Base-by-base conservation (phyloP, 1,140 invertebrate species). In the Teleogryllus occipitalis region DNA sequence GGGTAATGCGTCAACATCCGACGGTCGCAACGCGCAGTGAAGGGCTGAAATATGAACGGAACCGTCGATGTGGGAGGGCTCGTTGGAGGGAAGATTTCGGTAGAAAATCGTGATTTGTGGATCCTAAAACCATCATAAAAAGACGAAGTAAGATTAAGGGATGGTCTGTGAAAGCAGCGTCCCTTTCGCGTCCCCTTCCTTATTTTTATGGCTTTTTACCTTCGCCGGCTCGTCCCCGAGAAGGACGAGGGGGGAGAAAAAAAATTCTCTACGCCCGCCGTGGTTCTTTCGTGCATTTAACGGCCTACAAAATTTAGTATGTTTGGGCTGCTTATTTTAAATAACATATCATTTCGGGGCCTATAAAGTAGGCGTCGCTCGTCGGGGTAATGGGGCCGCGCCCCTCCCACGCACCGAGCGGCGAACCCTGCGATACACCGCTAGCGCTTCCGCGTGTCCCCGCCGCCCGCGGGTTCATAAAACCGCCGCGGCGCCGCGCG, bases 111-210 rank as follows among this genome's bases (percentile, higher is more conserved):
- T 65, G 54, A 65, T 65, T 65, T 65, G 54, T 65, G 54, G 54
- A 65, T 65, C 54, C 54, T 65, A 65, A 65, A 65, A 65, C 54
- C 54, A 65, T 65, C 54, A 65, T 65, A 65, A 65, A 65, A 65
- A 65, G 54, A 65, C 54, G 54, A 65, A 65, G 54, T 65, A 65
- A 65, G 54, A 65, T 65, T 65, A 65, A 65, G 18, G 54, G 54
- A 65, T 14, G 54, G 54, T 14, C 54, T 65, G 54, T 65, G 54
- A 65, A 65, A 65, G 54, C 54, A 65, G 10, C 54, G 54, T 65
- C 54, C 18, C 54, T 18, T 65, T 18, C 18, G 54, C 54, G 18
- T 18, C 54, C 54, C 54, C 54, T 14, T 65, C 54, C 54, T 65
- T 65, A 65, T 65, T 65, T 65, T 65, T 65, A 65, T 65, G 54